Evolutionary conservation across 2,113 vertebrate species (phyloP).

Genomic region (Melanostigma gelatinosum): DNA sequence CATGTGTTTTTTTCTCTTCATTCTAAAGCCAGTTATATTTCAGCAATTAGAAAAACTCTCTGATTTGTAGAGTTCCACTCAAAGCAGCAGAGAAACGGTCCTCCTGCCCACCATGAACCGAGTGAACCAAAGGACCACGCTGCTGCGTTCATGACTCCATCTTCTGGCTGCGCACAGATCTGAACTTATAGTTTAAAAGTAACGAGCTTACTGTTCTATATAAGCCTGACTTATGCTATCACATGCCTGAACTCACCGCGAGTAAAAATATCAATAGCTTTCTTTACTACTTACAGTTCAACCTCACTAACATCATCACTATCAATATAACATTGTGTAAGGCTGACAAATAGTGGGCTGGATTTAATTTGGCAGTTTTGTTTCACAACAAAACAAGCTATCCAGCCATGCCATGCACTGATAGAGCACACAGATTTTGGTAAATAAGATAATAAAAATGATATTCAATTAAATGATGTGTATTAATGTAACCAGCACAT

Average conservation of each 20-base stretch:
- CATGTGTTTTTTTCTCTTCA: neutral
- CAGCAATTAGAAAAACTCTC: neutral
- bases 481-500: too few species aligned
- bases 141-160: constrained; percentile 37
- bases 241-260: neutral
- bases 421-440: too few species aligned
- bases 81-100: neutral
- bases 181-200: neutral
- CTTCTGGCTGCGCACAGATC: constrained; percentile 44
- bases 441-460: too few species aligned
- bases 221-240: neutral
- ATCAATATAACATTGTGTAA: neutral
- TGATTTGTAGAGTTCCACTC: neutral
- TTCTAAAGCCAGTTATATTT: too few species aligned
- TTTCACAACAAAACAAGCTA: too few species aligned
- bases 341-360: too few species aligned
- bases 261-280: neutral
- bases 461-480: too few species aligned
- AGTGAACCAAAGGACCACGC: neutral
- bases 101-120: neutral
- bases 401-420: too few species aligned
- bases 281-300: neutral
- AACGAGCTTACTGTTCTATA: neutral
- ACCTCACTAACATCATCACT: neutral
- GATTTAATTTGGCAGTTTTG: too few species aligned